Base-by-base conservation (phyloP, 2,797 vertebrate species). In the Avahi laniger region DNA sequence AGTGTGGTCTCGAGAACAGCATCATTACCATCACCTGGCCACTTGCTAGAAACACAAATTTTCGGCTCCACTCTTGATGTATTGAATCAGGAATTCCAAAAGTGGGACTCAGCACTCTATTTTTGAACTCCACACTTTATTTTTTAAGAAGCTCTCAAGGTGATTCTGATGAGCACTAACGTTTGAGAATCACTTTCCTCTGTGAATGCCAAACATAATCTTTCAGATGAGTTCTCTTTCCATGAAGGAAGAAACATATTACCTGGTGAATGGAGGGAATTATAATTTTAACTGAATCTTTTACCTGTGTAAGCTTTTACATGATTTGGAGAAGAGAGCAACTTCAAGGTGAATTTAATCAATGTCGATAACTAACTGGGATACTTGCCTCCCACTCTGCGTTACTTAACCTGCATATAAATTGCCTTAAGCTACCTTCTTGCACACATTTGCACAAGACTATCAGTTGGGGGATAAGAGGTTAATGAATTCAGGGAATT, bases 261-360 rank as follows among this genome's bases (percentile, higher is more conserved):
- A 76, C 24, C 7, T 70, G 24, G 13, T 43, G 26, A 89, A 95
- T 61, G 13, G 41, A 83, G 30, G 20, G 28, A 89, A 84, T 88
- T 79, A 52, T 18, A 92, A 67, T 95, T 97, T 93, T 96, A 89
- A 95, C 12, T 89, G 69, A 95, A 94, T 96, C 75, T 28, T 97
- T 84, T 94, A 54, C 43, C 7, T 26, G 4, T 18, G 0, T 95
- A 30, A 54, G 33, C 96, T 96, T 96, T 69, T 87, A 93, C 70
- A 75, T 92, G 33, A 91, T 6, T 92, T 82, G 26, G 26, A 78
- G 50, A 41, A 93, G 87, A 65, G 57, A 96, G 54, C 76, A 94
- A 72, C 86, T 93, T 88, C 85, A 96, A 94, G 46, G 89, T 91
- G 46, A 94, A 28, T 91, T 96, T 95, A 96, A 93, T 95, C 85